These are phyloP conservation scores for Galeopterus variegatus DNA, from an alignment of 2,113 vertebrate genomes.

Conservation along the genomic window DNA sequence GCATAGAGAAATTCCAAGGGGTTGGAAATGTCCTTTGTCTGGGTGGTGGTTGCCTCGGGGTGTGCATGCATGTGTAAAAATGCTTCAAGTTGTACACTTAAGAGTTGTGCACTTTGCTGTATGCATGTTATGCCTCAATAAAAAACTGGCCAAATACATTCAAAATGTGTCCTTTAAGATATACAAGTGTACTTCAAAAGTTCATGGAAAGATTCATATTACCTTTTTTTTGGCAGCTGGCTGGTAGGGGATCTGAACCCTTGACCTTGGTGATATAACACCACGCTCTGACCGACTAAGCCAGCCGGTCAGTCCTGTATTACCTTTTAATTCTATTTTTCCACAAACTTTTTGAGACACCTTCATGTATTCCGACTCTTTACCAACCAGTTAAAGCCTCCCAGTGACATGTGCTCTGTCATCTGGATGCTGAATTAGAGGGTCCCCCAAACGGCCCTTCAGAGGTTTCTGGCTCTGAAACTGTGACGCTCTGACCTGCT, in stretches of 20 bases:
- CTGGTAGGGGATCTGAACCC: too few species aligned
- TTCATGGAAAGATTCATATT: too few species aligned
- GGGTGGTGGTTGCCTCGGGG: background rate
- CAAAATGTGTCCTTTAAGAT: background rate
- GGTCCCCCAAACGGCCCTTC: background rate
- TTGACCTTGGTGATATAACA: too few species aligned
- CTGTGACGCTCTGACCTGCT: fast-evolving
- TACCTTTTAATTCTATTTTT: too few species aligned
- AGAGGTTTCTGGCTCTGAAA: background rate
- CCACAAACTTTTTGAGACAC: background rate
- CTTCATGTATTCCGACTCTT: background rate
- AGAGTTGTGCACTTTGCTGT: background rate
- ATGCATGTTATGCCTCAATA: background rate
- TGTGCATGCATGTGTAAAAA: background rate
- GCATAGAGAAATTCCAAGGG: background rate
- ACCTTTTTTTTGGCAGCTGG: too few species aligned
- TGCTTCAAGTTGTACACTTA: background rate
- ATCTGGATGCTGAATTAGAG: background rate
- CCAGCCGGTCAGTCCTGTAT: too few species aligned
- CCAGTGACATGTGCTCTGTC: background rate
- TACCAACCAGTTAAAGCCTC: background rate
- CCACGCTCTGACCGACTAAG: too few species aligned
- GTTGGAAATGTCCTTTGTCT: background rate
- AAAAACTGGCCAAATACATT: background rate
- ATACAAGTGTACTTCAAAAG: too few species aligned